Evolutionary conservation across 1,140 invertebrate species (phyloP), one percentile per base, ranked within the genome.

Genomic region (Zaprionus nigranus): DNA sequence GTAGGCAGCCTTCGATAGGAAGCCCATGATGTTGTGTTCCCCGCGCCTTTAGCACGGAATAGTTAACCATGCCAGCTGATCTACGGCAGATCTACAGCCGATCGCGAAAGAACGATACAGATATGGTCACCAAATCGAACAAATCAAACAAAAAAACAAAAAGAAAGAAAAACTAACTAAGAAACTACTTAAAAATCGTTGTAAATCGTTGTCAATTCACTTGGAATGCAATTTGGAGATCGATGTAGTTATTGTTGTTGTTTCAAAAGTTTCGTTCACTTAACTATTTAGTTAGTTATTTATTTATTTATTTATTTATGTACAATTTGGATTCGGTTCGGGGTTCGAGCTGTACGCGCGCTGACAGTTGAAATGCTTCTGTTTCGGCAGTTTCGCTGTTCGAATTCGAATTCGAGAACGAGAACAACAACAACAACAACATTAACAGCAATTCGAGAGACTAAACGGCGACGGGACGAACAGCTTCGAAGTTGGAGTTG

Each of bases 1-100:
- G 91, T 95, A 95, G 74, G 95, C 94, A 62, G 95, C 95, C 92
- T 96, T 96, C 60, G 95, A 95, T 78, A 96, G 94, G 88, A 95
- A 95, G 75, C 95, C 95, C 95, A 96, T 95, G 58, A 66, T 73
- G 85, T 28, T 59, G 65, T 38, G 62, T 58, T 36, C 71, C 66
- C 57, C 72, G 70, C 76, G 72, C 51, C 61, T 90, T 79, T n/a
- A 71, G 56, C 61, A 54, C 11, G 30, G 46, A 76, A 74, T 58
- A 56, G 63, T 88, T 74, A 60, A 79, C 57, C 85, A 90, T 90
- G 57, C 75, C 84, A 51, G 46, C 30, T 34, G 30, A 34, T 34
- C 30, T 34, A 11, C 30, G 9, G 46, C 17, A 51, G 46, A 51
- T 51, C 46, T 51, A 9, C 40, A 17, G 40, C 6, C n/a, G 40